These are phyloP conservation scores for Fukomys damarensis DNA, from an alignment of 2,113 vertebrate species.

Conservation along the genomic window DNA sequence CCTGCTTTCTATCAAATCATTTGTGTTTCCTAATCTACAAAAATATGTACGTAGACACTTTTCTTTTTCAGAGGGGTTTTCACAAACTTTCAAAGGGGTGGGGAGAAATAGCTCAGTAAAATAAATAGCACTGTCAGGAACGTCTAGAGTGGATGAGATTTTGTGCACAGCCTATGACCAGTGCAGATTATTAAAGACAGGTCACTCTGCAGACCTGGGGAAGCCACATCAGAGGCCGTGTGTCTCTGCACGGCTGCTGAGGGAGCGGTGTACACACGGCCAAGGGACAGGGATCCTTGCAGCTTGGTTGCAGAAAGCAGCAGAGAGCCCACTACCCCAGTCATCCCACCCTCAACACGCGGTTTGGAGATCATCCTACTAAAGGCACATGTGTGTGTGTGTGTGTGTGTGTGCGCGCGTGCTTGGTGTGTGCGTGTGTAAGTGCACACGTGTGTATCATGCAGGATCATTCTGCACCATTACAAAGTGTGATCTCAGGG, in stretches of 20 bases:
- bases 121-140: neutral
- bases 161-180: neutral
- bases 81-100: neutral
- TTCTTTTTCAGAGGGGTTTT: neutral
- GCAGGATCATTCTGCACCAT: neutral
- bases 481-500: neutral
- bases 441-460: too few species aligned
- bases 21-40: neutral
- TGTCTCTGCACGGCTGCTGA: neutral
- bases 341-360: neutral
- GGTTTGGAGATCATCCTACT: neutral
- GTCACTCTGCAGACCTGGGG: neutral
- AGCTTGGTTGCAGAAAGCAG: neutral
- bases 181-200: neutral
- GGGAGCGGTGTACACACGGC: neutral
- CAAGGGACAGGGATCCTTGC: conserved; percentile 26
- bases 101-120: neutral
- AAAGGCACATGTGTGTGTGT: neutral
- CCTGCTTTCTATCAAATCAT: conserved; percentile 39
- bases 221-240: neutral
- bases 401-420: fast-evolving
- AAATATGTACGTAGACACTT: neutral
- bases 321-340: neutral
- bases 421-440: too few species aligned
- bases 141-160: conserved; percentile 50